Conservation (phyloP, 2,797 vertebrate species). For the Pipistrellus nathusii region DNA sequence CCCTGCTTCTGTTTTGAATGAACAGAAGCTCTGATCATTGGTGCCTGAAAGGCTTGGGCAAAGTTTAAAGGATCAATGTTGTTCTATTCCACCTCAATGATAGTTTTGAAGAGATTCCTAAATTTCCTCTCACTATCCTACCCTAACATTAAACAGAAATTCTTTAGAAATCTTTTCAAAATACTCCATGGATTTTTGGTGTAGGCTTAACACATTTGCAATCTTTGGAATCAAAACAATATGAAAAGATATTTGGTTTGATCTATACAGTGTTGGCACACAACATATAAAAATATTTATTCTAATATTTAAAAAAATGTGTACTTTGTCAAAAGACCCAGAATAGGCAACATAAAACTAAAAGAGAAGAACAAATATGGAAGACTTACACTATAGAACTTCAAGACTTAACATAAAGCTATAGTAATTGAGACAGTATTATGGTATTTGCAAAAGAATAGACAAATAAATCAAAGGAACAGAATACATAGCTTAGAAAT, state of each 20-base stretch:
- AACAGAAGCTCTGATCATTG: neutral
- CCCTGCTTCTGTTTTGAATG: neutral
- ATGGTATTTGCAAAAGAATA: neutral
- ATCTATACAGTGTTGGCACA: neutral
- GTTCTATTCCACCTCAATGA: neutral
- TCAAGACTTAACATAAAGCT: neutral
- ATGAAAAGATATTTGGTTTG: neutral
- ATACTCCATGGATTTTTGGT: neutral
- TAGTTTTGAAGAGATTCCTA: neutral
- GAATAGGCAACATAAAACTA: neutral
- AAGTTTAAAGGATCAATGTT: neutral
- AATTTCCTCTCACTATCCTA: neutral
- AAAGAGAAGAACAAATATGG: neutral
- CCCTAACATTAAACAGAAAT: neutral
- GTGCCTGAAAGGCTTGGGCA: neutral
- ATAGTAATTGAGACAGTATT: neutral
- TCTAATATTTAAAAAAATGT: neutral
- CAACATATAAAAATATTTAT: neutral
- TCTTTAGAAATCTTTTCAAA: neutral
- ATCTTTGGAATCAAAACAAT: neutral
- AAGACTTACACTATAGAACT: neutral
- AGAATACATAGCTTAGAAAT: neutral
- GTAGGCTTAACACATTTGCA: neutral
- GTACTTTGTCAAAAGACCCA: neutral
- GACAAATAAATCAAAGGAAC: neutral